A percentile compares a stretch with the other conserved stretches of the same genome.
These are phyloP conservation scores for Stenodema calcarata DNA, from an alignment of 2,888 invertebrate genomes.

Conservation along the genomic window DNA sequence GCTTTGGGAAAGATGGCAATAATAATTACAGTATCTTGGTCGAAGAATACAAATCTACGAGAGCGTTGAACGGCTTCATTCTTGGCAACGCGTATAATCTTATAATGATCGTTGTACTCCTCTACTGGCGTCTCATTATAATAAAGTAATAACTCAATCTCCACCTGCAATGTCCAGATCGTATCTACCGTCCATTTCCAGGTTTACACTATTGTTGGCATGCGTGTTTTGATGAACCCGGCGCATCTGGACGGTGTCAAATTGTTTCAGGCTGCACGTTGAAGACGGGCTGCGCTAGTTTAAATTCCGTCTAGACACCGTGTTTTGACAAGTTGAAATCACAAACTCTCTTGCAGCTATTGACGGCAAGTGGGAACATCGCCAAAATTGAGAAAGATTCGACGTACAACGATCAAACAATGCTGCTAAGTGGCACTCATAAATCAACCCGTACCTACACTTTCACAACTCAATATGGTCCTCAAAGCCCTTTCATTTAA, in stretches of 20 bases:
- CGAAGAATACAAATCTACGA: neutral
- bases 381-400: neutral
- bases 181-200: neutral
- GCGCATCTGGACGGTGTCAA: neutral
- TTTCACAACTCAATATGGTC: too few species aligned
- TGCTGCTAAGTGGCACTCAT: too few species aligned
- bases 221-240: neutral
- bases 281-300: too few species aligned
- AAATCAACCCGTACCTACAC: too few species aligned
- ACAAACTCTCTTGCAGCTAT: neutral
- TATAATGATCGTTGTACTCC: neutral
- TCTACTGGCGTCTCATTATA: neutral
- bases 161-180: neutral
- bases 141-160: neutral
- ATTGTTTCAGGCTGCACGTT: neutral
- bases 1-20: neutral
- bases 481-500: too few species aligned
- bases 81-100: neutral
- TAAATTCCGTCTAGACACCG: neutral
- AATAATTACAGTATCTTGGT: neutral
- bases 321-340: neutral
- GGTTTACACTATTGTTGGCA: neutral
- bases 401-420: neutral
- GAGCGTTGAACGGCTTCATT: neutral
- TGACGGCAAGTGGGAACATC: neutral